Conservation (phyloP, 2,888 invertebrate genomes). For the Bibio marci region DNA sequence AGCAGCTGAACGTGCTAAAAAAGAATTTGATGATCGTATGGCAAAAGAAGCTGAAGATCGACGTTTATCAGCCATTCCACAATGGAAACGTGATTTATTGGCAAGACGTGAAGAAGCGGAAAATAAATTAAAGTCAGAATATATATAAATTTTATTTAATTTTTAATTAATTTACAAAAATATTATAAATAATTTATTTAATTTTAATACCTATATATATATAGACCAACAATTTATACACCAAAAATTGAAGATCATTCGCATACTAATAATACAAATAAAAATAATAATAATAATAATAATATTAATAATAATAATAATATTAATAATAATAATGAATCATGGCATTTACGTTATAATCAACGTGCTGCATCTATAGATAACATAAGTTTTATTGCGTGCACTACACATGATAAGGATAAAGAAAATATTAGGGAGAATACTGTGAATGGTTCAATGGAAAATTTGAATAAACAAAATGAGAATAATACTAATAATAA, state of each 20-base stretch:
- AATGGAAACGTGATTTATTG: conserved; percentile 84
- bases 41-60: conserved; percentile 70
- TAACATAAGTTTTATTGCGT: conserved; percentile 35
- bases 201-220: no score
- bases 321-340: conserved; percentile 17
- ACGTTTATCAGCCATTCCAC: conserved; percentile 72
- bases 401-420: conserved; percentile 18
- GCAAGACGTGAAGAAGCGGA: conserved; percentile 66
- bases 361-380: conserved; percentile 44
- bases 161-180: background rate
- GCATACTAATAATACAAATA: no score
- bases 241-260: conserved; percentile 46
- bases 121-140: conserved; percentile 45
- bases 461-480: conserved; percentile 10
- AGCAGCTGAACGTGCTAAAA: conserved; percentile 82
- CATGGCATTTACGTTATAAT: conserved; percentile 27
- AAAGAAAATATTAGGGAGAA: conserved; percentile 17
- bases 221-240: conserved; percentile 49
- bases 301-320: no score
- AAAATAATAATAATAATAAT: no score
- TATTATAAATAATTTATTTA: conserved; percentile 6
- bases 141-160: conserved; percentile 3
- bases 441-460: conserved; percentile 14
- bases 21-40: conserved; percentile 75
- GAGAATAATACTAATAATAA: conserved; percentile 7